Conservation (phyloP, 2,797 vertebrate species). For the Ptychobarbus kaznakovi region DNA sequence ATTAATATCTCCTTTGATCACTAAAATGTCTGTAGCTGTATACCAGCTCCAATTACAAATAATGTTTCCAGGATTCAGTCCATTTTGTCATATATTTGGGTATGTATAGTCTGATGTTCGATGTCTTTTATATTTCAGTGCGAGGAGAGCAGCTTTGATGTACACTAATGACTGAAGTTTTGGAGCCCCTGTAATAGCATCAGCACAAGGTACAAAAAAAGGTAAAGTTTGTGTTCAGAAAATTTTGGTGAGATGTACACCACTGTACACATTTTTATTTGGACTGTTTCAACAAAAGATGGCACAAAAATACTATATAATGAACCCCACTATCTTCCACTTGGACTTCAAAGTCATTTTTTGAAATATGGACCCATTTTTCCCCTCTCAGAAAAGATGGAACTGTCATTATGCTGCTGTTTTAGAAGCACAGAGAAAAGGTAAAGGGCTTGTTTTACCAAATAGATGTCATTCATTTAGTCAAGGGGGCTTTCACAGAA, state of each 20-base stretch:
- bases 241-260: slow-evolving; percentile 22
- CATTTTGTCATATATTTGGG: not conserved
- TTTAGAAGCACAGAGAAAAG: slow-evolving; percentile 20
- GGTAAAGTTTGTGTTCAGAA: slow-evolving; percentile 38
- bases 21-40: not conserved
- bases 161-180: not conserved
- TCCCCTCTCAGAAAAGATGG: slow-evolving; percentile 41
- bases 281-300: slow-evolving; percentile 34
- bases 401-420: slow-evolving; percentile 23
- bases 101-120: not conserved
- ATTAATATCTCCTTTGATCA: not conserved
- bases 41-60: not conserved
- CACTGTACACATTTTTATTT: slow-evolving; percentile 31
- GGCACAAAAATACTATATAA: slow-evolving; percentile 43
- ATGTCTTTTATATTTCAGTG: slow-evolving; percentile 17
- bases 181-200: not conserved
- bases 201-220: slow-evolving; percentile 5
- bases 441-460: slow-evolving; percentile 39
- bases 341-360: slow-evolving; percentile 57
- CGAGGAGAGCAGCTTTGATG: slow-evolving; percentile 26
- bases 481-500: slow-evolving; percentile 26
- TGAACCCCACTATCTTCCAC: slow-evolving; percentile 39
- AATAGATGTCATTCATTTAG: slow-evolving; percentile 40
- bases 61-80: not conserved
- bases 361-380: slow-evolving; percentile 36